A percentile compares a stretch with the other conserved stretches of the same genome.
Evolutionary conservation across 2,888 invertebrate species (phyloP).

Genomic region (Calliopum simillimum): DNA sequence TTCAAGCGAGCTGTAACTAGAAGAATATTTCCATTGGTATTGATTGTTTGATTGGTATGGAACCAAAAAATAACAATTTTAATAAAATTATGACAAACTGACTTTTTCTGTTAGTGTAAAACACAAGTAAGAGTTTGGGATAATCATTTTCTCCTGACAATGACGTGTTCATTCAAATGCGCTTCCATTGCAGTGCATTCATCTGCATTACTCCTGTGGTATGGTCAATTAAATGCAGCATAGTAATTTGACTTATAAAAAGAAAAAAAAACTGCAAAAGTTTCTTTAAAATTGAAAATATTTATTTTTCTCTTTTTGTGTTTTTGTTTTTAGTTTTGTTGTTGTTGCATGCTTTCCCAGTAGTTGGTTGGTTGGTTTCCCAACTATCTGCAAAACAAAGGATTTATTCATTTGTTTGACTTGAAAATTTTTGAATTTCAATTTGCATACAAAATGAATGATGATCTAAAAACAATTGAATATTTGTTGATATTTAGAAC

Average conservation of each 20-base stretch:
- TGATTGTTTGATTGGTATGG: too few relatives aligned
- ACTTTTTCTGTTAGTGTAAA: too few relatives aligned
- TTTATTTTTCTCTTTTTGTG: conserved; percentile 3
- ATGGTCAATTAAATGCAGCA: conserved; percentile 24
- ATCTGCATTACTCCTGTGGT: not conserved
- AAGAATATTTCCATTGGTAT: too few relatives aligned
- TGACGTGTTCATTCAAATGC: not conserved
- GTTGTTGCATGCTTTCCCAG: conserved; percentile 1
- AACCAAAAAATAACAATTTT: too few relatives aligned
- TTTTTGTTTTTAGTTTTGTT: not conserved
- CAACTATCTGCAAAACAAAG: not conserved
- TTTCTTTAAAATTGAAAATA: conserved; percentile 4
- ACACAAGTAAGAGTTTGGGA: too few relatives aligned
- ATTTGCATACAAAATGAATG: conserved; percentile 18
- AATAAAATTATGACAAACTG: too few relatives aligned
- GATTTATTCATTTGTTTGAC: conserved; percentile 13
- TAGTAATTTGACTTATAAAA: conserved; percentile 13
- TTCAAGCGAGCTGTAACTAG: too few relatives aligned
- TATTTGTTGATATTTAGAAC: not conserved
- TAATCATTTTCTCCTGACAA: too few relatives aligned
- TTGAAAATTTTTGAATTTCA: conserved; percentile 10
- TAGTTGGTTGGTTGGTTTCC: conserved; percentile 5
- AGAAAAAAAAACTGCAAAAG: conserved; percentile 1
- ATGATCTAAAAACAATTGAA: conserved; percentile 1
- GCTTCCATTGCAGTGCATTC: not conserved